Percentiles rank a stretch among this genome's conserved stretches.
Evolutionary conservation across 35 echinoderm and acorn worm genomes (phyloP).

Genomic region (Apostichopus parvimensis): DNA sequence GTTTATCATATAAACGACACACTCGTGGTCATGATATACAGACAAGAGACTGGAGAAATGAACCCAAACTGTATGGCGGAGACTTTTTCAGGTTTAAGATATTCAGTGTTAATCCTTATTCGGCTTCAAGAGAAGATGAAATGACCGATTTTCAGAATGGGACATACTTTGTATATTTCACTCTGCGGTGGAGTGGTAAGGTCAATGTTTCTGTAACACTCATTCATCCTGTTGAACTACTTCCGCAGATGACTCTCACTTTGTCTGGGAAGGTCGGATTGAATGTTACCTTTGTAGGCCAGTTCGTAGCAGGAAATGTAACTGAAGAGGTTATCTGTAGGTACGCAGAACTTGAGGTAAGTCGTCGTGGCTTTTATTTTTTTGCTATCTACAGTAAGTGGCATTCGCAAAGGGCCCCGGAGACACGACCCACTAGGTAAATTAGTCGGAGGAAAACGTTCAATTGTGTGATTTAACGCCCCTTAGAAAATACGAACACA

Average conservation of each 20-base stretch:
- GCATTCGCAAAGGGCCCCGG: too few relatives aligned
- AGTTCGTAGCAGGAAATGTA: neutral
- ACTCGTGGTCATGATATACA: neutral
- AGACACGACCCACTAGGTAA: too few relatives aligned
- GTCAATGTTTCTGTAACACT: neutral
- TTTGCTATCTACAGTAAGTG: too few relatives aligned
- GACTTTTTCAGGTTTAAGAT: slow-evolving; percentile 27
- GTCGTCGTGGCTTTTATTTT: neutral
- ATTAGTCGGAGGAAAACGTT: too few relatives aligned
- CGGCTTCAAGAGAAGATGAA: neutral
- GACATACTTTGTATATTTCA: slow-evolving; percentile 43
- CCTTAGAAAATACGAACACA: too few relatives aligned
- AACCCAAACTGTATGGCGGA: slow-evolving; percentile 22
- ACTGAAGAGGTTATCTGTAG: slow-evolving; percentile 20
- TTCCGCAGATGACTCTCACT: neutral
- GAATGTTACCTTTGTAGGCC: neutral
- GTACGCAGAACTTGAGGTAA: slow-evolving; percentile 25
- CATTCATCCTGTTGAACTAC: neutral
- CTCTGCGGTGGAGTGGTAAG: slow-evolving; percentile 24
- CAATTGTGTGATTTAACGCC: too few relatives aligned
- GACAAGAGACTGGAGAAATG: slow-evolving; percentile 7
- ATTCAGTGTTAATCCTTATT: neutral
- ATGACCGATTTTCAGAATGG: slow-evolving; percentile 35
- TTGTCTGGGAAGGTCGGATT: slow-evolving; percentile 1
- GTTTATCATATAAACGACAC: neutral